Conservation (phyloP, 1,140 invertebrate species). For the Drusus annulatus region DNA sequence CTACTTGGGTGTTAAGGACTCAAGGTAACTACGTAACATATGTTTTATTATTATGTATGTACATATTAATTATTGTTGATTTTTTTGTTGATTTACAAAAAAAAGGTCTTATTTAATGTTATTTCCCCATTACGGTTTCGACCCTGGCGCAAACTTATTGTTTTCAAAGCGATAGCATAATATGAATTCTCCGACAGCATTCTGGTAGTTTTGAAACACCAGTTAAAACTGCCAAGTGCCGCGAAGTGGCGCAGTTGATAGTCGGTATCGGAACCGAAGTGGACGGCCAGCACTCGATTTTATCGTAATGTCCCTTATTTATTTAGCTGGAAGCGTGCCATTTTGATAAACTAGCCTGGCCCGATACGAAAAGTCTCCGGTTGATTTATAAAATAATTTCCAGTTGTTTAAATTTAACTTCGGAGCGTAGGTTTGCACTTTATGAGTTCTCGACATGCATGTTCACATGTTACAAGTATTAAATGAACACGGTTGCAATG, state of each 20-base stretch:
- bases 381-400: constrained; percentile 38
- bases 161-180: background rate
- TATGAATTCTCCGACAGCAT: background rate
- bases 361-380: constrained; percentile 12
- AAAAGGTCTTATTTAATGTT: too few species aligned
- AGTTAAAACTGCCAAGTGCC: constrained; percentile 18
- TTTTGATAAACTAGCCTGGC: constrained; percentile 20
- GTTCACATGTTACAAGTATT: background rate
- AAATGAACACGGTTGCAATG: background rate
- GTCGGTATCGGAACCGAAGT: background rate
- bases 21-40: too few species aligned
- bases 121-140: background rate
- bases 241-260: constrained; percentile 24
- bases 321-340: constrained; percentile 28
- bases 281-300: constrained; percentile 26
- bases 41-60: too few species aligned
- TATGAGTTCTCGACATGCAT: background rate
- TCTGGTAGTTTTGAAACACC: constrained; percentile 6
- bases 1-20: too few species aligned
- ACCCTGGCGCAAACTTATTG: background rate
- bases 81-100: too few species aligned
- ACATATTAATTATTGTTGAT: too few species aligned
- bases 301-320: constrained; percentile 38
- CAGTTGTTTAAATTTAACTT: constrained; percentile 21
- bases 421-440: background rate